A percentile compares a stretch with the other conserved stretches of the same genome.
Conservation (phyloP, 1,140 invertebrate species). For the Melitaea cinxia region DNA sequence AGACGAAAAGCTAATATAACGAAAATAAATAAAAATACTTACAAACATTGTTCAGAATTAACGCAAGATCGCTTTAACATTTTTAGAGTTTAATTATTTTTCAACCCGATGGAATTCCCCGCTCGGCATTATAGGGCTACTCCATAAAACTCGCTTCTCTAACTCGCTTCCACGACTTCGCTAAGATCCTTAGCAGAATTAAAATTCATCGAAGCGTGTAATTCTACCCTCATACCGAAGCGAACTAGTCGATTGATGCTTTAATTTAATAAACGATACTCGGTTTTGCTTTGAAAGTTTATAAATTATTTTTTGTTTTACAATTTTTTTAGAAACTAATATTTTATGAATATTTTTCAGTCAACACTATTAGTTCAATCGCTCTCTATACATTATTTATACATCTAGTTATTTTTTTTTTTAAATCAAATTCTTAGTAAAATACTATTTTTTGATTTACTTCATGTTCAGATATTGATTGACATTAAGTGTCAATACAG, state of each 20-base stretch:
- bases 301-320: background rate
- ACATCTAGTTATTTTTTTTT: too few relatives aligned
- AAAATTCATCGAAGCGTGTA: conserved; percentile 29
- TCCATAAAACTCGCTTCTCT: conserved; percentile 1
- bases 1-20: background rate
- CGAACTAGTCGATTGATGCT: conserved; percentile 12
- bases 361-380: too few relatives aligned
- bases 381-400: too few relatives aligned
- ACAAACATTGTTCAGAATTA: conserved; percentile 13
- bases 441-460: too few relatives aligned
- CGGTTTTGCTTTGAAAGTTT: background rate
- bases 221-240: conserved; percentile 14
- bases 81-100: conserved; percentile 29
- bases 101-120: conserved; percentile 16
- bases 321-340: too few relatives aligned
- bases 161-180: conserved; percentile 11
- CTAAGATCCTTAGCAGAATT: conserved; percentile 19
- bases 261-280: background rate
- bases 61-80: conserved; percentile 10
- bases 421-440: too few relatives aligned
- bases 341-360: too few relatives aligned
- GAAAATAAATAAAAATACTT: background rate
- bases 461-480: too few relatives aligned
- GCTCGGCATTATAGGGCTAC: conserved; percentile 2
- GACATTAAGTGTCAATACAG: too few relatives aligned